These are phyloP conservation scores for Caerostris darwini DNA, from an alignment of 1,140 invertebrate species.

Conservation along the genomic window DNA sequence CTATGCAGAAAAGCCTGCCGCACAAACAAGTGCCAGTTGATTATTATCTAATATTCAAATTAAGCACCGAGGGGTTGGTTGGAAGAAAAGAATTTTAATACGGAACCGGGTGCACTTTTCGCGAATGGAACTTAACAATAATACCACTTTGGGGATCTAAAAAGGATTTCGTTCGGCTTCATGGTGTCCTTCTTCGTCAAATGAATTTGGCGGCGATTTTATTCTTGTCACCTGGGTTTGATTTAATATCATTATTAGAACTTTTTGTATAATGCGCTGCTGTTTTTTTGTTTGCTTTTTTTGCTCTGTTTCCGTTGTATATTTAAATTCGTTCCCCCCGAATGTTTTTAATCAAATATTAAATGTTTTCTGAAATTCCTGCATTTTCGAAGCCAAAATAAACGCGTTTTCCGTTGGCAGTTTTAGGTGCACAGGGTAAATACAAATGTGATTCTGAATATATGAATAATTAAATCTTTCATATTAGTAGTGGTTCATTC, in stretches of 20 bases:
- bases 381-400: no score
- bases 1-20: slow-evolving; percentile 8
- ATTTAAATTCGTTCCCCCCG: no score
- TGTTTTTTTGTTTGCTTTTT: neutral
- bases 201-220: slow-evolving; percentile 28
- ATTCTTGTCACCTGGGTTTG: neutral
- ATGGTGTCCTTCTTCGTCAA: slow-evolving; percentile 11
- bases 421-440: no score
- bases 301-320: neutral
- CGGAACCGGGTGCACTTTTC: neutral
- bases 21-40: slow-evolving; percentile 71
- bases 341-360: no score
- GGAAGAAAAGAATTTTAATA: slow-evolving; percentile 67
- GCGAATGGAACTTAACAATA: slow-evolving; percentile 9
- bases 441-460: no score
- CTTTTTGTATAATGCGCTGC: neutral
- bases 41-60: slow-evolving; percentile 77
- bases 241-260: neutral
- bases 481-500: no score
- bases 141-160: neutral
- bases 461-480: no score
- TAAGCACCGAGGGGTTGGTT: neutral
- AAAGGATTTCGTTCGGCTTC: neutral
- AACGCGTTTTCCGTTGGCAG: no score
- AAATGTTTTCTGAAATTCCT: no score